These are phyloP conservation scores for Pseudotriccus pelzelni DNA, from an alignment of 2,797 vertebrate genomes.

Conservation along the genomic window DNA sequence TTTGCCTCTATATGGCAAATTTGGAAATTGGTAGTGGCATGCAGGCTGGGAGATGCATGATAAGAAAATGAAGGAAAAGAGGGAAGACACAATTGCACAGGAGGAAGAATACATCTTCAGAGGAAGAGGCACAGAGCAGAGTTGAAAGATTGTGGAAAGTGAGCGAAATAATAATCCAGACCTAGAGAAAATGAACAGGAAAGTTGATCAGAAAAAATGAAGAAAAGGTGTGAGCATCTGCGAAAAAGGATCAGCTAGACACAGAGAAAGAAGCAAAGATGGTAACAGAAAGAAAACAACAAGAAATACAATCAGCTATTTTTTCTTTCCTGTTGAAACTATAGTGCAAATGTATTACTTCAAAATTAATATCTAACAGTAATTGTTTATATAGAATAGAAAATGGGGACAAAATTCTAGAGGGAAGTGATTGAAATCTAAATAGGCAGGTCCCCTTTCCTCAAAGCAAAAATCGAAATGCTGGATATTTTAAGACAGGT, in stretches of 20 bases:
- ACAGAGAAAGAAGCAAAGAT: neutral
- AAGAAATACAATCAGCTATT: constrained; percentile 8
- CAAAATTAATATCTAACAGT: neutral
- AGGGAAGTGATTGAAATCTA: neutral
- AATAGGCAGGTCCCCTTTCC: neutral
- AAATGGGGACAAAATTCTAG: neutral
- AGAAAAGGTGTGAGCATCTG: constrained; percentile 36
- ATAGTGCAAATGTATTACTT: neutral
- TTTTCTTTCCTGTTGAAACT: constrained; percentile 11
- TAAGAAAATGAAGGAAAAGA: neutral
- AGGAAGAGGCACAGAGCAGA: neutral
- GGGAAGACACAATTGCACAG: neutral
- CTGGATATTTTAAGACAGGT: neutral
- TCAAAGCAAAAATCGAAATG: neutral
- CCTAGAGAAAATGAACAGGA: constrained; percentile 28
- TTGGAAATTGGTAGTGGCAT: neutral
- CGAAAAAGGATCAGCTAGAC: neutral
- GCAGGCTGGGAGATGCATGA: neutral
- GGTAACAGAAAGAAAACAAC: constrained; percentile 15
- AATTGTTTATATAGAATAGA: neutral
- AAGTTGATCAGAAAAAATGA: constrained; percentile 52
- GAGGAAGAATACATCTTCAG: neutral
- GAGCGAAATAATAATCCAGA: neutral
- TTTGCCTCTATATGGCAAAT: neutral
- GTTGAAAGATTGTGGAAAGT: neutral